Percentiles rank a stretch among this genome's conserved stretches.
Evolutionary conservation across 2,888 invertebrate species (phyloP).

Genomic region (Mimachlamys varia): DNA sequence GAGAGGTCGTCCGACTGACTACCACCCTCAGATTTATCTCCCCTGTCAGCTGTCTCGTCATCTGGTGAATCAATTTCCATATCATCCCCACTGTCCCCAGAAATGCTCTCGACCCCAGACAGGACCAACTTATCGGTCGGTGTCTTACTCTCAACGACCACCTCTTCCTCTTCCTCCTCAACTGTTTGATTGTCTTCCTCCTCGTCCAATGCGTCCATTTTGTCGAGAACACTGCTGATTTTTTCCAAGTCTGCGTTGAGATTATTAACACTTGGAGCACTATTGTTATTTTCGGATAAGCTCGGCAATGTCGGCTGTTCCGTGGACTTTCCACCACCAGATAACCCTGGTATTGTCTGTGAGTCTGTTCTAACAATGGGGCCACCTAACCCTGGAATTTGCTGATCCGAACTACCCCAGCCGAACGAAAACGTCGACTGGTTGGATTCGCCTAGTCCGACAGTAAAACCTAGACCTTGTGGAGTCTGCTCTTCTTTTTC

Average conservation of each 20-base stretch:
- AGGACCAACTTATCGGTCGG: background rate
- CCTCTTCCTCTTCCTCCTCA: background rate
- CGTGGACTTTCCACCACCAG: background rate
- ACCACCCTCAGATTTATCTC: background rate
- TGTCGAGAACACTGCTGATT: conserved; percentile 11
- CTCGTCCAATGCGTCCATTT: background rate
- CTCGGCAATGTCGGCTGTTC: background rate
- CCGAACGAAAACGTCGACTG: background rate
- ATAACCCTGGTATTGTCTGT: background rate
- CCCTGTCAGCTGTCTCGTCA: background rate
- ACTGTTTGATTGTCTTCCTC: background rate
- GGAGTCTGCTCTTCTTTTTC: background rate
- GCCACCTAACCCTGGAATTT: conserved; percentile 17
- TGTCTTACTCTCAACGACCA: background rate
- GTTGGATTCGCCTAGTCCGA: background rate
- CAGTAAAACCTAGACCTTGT: conserved; percentile 9
- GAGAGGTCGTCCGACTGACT: conserved; percentile 38
- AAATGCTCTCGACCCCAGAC: conserved; percentile 4
- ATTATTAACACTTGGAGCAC: background rate
- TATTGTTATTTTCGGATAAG: background rate
- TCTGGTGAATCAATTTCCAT: conserved; percentile 42
- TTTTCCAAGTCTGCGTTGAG: background rate
- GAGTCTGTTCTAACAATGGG: background rate
- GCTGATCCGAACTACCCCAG: conserved; percentile 21
- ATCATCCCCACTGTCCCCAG: conserved; percentile 38